Percentiles rank a stretch among this genome's conserved stretches.
Evolutionary conservation across 92 coral and sea anemone genomes (phyloP).

Genomic region (Epizoanthus stellaris): DNA sequence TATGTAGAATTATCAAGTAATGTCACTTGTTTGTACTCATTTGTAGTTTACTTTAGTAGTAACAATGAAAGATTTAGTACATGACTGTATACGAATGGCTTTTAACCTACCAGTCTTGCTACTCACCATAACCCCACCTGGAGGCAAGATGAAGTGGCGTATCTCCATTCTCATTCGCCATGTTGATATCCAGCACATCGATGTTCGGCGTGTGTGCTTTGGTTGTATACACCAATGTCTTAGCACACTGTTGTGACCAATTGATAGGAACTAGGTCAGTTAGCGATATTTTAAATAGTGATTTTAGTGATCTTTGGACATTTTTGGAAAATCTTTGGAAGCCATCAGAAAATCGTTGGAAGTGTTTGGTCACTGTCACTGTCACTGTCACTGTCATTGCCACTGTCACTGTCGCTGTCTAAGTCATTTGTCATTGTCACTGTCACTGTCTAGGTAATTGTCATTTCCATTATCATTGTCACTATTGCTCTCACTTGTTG

Average conservation of each 20-base stretch:
- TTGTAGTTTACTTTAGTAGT: too few species aligned
- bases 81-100: too few species aligned
- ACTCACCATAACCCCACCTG: constrained; percentile 97
- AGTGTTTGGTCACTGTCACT: too few species aligned
- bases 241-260: constrained; percentile 69
- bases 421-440: too few species aligned
- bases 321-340: too few species aligned
- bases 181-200: constrained; percentile 81
- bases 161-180: constrained; percentile 91
- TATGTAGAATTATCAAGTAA: too few species aligned
- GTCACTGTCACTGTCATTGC: too few species aligned
- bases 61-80: too few species aligned
- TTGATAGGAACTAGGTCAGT: neutral
- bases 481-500: neutral
- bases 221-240: constrained; percentile 78
- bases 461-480: neutral
- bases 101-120: too few species aligned
- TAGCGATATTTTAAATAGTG: neutral
- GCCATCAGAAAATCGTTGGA: too few species aligned
- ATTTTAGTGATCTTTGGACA: neutral
- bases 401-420: too few species aligned
- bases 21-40: too few species aligned
- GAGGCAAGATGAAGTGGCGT: constrained; percentile 95
- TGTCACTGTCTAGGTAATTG: neutral
- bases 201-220: constrained; percentile 50